Percentiles rank a stretch among this genome's conserved stretches.
Evolutionary conservation across 1,140 invertebrate species (phyloP).

Genomic region (Zaprionus ghesquierei): DNA sequence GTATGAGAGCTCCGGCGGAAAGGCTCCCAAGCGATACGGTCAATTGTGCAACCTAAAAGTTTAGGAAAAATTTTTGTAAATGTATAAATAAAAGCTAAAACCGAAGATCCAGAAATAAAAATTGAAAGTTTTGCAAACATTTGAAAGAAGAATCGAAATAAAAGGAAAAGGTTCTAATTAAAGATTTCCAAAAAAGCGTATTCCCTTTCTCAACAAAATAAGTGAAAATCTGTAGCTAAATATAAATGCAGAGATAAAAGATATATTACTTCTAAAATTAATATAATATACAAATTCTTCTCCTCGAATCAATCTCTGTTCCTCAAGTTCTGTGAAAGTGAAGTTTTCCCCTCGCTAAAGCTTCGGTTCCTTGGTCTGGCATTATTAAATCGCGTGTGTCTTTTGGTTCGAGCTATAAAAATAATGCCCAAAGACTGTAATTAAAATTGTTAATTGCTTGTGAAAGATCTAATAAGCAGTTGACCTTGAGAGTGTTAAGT

Average conservation of each 20-base stretch:
- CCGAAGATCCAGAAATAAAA: background rate
- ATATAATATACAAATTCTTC: too few relatives aligned
- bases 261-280: too few relatives aligned
- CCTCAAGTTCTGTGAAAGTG: background rate
- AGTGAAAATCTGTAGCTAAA: background rate
- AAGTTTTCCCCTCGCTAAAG: background rate
- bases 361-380: background rate
- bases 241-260: too few relatives aligned
- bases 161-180: background rate
- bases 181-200: background rate
- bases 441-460: slow-evolving; percentile 69
- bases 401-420: background rate
- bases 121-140: background rate
- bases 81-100: background rate
- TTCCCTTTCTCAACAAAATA: background rate
- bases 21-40: slow-evolving; percentile 13
- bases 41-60: background rate
- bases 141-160: background rate
- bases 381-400: slow-evolving; percentile 14
- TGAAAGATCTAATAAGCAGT: slow-evolving; percentile 64
- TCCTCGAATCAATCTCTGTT: background rate
- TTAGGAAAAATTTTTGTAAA: background rate
- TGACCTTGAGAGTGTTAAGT: slow-evolving; percentile 64
- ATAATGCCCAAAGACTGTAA: slow-evolving; percentile 42
- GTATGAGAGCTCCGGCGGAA: slow-evolving; percentile 47